Base-by-base conservation (phyloP, 2,797 vertebrate species). In the Cheracebus regulus region DNA sequence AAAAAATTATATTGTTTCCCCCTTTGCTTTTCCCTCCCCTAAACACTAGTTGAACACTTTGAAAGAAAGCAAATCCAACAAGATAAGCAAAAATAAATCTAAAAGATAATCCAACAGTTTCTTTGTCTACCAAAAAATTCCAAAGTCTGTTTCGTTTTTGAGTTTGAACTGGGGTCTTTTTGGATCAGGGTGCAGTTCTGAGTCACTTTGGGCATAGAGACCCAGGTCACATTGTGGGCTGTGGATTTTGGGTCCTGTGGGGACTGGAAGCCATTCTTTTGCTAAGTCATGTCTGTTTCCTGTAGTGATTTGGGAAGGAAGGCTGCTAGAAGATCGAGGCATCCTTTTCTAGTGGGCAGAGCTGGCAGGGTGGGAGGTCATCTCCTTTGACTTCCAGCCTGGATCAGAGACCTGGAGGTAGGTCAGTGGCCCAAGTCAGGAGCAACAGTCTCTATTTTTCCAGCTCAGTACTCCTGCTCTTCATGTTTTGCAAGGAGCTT, bases 11-110 rank as follows among this genome's bases (percentile, higher is more conserved):
- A 64, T 22, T 61, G 14, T 75, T 89, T 85, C 17, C 28, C 46
- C 39, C 70, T 93, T 92, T 81, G 52, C n/a, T 93, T 86, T 50
- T 84, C 15, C 22, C 19, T 76, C 64, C 41, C 26, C 58, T 95
- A 58, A 97, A 84, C 72, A 46, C 92, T 61, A 93, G 64, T 95
- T 82, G 97, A 88, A 88, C 41, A 70, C 44, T 96, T 94, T 57
- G 9, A 50, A 91, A 88, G 88, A 70, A 97, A 73, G 30, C 4
- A 64, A 73, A 91, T 95, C 83, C 14, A 73, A 76, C 87, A 96
- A 92, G 72, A 55, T 26, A 20, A 57, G 79, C 39, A 80, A 91
- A 93, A 91, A 75, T 50, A 33, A 52, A 70, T 88, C 64, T 80
- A 12, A 76, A 93, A 79, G 88, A 75, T 48, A 57, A 76, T 50